A percentile compares a stretch with the other conserved stretches of the same genome.
Evolutionary conservation across 2,888 invertebrate species (phyloP).

Genomic region (Ichneumon xanthorius): DNA sequence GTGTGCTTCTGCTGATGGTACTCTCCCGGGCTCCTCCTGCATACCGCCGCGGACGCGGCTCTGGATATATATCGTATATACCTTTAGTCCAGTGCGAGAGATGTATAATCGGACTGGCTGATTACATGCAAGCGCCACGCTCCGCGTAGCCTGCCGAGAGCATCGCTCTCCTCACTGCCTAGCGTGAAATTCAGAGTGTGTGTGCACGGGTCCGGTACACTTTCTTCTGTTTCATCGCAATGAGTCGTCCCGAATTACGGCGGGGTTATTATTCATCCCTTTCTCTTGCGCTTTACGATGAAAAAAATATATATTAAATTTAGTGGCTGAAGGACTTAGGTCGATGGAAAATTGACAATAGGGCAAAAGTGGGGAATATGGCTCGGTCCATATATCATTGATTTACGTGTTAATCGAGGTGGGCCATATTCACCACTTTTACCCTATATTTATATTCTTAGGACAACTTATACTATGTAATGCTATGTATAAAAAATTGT

Average conservation of each 20-base stretch:
- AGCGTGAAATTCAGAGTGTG: conserved; percentile 53
- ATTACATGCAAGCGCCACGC: conserved; percentile 75
- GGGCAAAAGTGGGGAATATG: too few species aligned
- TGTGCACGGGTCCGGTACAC: conserved; percentile 10
- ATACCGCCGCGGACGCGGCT: conserved; percentile 42
- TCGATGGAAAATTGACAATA: too few species aligned
- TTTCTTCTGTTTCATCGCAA: conserved; percentile 23
- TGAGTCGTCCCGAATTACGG: background rate
- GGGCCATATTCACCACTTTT: too few species aligned
- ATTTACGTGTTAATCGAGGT: too few species aligned
- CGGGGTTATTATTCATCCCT: conserved; percentile 1
- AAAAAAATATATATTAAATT: background rate
- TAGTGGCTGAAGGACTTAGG: too few species aligned
- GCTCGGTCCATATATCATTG: too few species aligned
- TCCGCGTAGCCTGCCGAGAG: conserved; percentile 33
- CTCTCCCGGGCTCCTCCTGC: conserved; percentile 39
- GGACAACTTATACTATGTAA: too few species aligned
- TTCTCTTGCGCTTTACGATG: background rate
- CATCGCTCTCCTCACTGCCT: conserved; percentile 40
- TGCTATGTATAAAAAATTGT: too few species aligned
- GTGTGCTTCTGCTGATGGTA: conserved; percentile 32
- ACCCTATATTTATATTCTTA: too few species aligned
- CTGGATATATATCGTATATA: conserved; percentile 48
- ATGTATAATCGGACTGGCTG: conserved; percentile 74
- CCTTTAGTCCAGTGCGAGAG: conserved; percentile 38